phyloP scores from a whole-genome alignment of 2,113 vertebrate species.

The Tor tambroides region DNA sequence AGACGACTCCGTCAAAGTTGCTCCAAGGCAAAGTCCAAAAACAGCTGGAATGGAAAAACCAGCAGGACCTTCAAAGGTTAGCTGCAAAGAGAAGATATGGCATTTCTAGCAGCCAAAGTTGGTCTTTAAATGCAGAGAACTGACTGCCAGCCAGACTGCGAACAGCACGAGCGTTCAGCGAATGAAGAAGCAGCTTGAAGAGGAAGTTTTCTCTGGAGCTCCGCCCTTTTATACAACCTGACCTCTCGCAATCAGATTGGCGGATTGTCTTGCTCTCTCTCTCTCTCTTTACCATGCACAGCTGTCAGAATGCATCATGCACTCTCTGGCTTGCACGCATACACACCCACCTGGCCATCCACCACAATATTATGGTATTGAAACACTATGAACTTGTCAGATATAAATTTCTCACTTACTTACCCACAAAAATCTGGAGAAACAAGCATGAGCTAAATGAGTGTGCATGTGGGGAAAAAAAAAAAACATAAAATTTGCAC shows the following conservation, averaged over 20 bases:
- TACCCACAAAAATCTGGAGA: neutral
- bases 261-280: conserved; percentile 42
- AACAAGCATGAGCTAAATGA: neutral
- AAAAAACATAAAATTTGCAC: too few relatives aligned
- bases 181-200: conserved; percentile 1
- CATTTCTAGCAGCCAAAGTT: neutral
- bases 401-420: conserved; percentile 53
- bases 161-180: neutral
- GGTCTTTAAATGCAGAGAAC: neutral
- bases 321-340: conserved; percentile 50
- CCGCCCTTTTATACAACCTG: conserved; percentile 71
- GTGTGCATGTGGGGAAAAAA: neutral
- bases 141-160: neutral
- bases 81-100: neutral
- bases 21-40: conserved; percentile 37
- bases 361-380: conserved; percentile 44
- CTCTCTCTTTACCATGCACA: conserved; percentile 59
- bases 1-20: conserved; percentile 40
- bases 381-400: conserved; percentile 28
- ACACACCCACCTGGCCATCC: conserved; percentile 46
- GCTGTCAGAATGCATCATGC: conserved; percentile 73
- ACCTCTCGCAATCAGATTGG: conserved; percentile 70
- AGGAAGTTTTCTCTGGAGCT: conserved; percentile 54
- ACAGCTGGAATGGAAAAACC: conserved; percentile 36
- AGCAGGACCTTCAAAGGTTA: neutral